Conservation (phyloP, 2,797 vertebrate species). For the Carapus acus region DNA sequence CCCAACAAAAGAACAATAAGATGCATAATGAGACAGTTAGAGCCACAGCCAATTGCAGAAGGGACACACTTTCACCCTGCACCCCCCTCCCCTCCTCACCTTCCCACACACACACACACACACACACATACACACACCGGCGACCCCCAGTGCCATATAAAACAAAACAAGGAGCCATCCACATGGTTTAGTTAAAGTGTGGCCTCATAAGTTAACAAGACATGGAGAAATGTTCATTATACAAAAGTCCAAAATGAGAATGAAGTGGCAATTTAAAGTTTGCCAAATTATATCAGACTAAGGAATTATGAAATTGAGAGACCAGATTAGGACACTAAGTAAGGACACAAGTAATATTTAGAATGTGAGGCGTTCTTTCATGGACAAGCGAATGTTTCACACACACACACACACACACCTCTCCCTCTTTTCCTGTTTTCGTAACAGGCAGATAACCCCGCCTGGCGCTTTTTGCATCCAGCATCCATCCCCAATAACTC, state of each 20-base stretch:
- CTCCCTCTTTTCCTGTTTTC: conserved; percentile 17
- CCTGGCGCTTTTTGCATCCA: conserved; percentile 61
- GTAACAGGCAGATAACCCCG: conserved; percentile 54
- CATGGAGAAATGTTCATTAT: conserved; percentile 4
- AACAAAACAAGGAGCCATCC: conserved; percentile 42
- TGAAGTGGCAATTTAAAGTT: no score
- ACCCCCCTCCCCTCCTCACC: conserved; percentile 59
- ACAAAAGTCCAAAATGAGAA: background rate
- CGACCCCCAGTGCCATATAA: conserved; percentile 51
- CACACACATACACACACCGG: conserved; percentile 52
- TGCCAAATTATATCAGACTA: no score
- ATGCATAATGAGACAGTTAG: conserved; percentile 78
- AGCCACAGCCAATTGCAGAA: conserved; percentile 76
- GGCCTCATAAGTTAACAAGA: conserved; percentile 18
- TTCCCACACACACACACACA: conserved; percentile 54
- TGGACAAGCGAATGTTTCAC: conserved; percentile 1
- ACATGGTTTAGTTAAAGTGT: conserved; percentile 49
- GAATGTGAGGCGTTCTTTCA: no score
- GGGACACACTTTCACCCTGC: conserved; percentile 69
- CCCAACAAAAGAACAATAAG: conserved; percentile 81
- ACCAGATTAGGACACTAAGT: conserved; percentile 12
- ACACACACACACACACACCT: background rate
- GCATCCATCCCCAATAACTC: conserved; percentile 59
- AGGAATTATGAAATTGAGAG: background rate
- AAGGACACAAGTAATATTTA: conserved; percentile 47